Evolutionary conservation across 2,797 vertebrate species (phyloP), one percentile per base, ranked within the genome.

Genomic region (Sebastes kiyomatsui): DNA sequence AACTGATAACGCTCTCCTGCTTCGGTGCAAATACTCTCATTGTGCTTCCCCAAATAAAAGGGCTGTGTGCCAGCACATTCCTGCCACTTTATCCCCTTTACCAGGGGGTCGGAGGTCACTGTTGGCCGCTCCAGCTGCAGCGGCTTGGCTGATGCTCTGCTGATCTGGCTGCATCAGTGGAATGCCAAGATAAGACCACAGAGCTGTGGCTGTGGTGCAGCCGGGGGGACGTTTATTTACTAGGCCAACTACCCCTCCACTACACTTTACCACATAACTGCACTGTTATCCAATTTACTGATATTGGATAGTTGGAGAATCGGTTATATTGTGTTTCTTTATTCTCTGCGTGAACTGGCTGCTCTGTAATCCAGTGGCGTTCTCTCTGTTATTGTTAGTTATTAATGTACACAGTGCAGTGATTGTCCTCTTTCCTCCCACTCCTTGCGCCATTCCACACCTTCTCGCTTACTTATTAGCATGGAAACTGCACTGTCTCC

Each of bases 131-230:
- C 85, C 86, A 93, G 92, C 91, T 87, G 81, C 86, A 90, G 85
- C 28, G 7, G 90, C 85, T 92, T 77, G 80, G 81, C 88, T 76
- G 75, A 88, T 86, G 84, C 81, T 81, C 83, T 16, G 58, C 90
- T 92, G 91, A 94, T 90, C 92, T 80, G 82, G 73, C 88, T 87
- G 85, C 84, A 62, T 82, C 77, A 68, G 87, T 87, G 93, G 92
- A 95, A 95, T 93, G 90, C 90, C 71, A 84, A 91, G 91, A 93
- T 92, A 93, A 93, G 85, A 88, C 85, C 87, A 46, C 65, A 77
- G 83, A 23, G 46, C 46, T 76, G 68, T 12, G 56, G 77, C 77
- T 67, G 87, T 74, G 35, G 62, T 56, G 33, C 30, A 61, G 82
- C 65, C 46, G 68, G 55, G 10, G 2, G 69, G 62, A 62, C 42